Percentiles rank a stretch among this genome's conserved stretches.
phyloP scores from a whole-genome alignment of 37 sponge, comb jelly and placozoan species.

The Aplysina aerophoba region DNA sequence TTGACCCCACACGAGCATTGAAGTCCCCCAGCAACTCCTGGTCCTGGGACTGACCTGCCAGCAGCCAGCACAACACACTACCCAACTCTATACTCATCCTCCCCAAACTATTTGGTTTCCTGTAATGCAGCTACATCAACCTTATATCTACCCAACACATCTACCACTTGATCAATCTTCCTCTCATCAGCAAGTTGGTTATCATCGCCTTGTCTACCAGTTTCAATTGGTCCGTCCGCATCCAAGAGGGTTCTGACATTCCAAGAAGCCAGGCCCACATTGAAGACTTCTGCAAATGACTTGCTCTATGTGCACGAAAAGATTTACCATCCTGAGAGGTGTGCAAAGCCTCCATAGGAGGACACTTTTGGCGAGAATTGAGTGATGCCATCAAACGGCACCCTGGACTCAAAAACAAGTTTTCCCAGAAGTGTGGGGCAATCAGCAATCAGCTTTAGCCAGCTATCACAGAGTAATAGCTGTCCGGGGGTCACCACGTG shows the following conservation, averaged over 20 bases:
- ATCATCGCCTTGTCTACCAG: neutral
- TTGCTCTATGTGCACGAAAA: constrained; percentile 4
- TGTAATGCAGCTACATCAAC: too few relatives aligned
- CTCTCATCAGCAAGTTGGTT: neutral
- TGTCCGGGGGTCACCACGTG: too few relatives aligned
- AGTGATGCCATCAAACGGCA: constrained; percentile 27
- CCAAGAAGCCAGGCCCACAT: constrained; percentile 12
- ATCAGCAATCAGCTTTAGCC: neutral
- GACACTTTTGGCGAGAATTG: constrained; percentile 30
- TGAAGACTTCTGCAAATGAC: neutral
- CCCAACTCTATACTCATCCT: too few relatives aligned
- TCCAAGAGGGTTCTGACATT: constrained; percentile 17
- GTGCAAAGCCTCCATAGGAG: constrained; percentile 57
- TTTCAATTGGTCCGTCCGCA: neutral
- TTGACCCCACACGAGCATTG: constrained; percentile 27
- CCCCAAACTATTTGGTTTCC: too few relatives aligned
- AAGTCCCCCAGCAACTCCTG: constrained; percentile 17
- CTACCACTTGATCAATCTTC: constrained; percentile 6
- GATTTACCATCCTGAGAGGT: neutral
- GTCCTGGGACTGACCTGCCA: neutral
- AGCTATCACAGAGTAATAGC: too few relatives aligned
- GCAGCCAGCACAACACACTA: neutral
- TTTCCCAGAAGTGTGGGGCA: too few relatives aligned
- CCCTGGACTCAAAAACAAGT: neutral
- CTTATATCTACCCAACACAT: constrained; percentile 27